A percentile compares a stretch with the other conserved stretches of the same genome.
These are phyloP conservation scores for Oostethus manadensis DNA, from an alignment of 2,113 vertebrate species.

Conservation along the genomic window DNA sequence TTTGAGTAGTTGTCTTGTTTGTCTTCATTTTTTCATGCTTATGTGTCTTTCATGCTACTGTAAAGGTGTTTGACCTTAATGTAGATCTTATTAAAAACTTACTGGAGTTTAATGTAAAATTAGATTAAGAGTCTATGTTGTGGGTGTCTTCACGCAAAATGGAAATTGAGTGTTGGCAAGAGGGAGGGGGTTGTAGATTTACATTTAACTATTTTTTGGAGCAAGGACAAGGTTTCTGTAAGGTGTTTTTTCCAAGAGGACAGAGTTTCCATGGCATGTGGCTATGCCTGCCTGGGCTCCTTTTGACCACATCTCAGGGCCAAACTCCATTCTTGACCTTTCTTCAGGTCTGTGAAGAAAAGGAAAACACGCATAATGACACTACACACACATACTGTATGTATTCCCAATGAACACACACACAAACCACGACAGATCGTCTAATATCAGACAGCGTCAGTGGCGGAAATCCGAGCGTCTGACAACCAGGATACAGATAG, in stretches of 20 bases:
- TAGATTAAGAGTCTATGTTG: constrained; percentile 21
- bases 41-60: constrained; percentile 24
- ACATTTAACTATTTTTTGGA: constrained; percentile 66
- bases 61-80: constrained; percentile 11
- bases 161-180: constrained; percentile 17
- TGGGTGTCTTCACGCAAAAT: constrained; percentile 22
- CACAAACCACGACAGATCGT: constrained; percentile 47
- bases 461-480: constrained; percentile 63
- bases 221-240: constrained; percentile 49
- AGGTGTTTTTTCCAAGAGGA: constrained; percentile 52
- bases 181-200: constrained; percentile 45
- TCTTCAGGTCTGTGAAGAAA: constrained; percentile 40
- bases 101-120: constrained; percentile 20
- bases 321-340: constrained; percentile 59
- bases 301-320: constrained; percentile 57
- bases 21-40: constrained; percentile 24
- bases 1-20: constrained; percentile 33
- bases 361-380: constrained; percentile 42
- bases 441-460: constrained; percentile 62
- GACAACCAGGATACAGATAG: constrained; percentile 69
- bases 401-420: constrained; percentile 13
- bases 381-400: constrained; percentile 21
- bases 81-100: constrained; percentile 53
- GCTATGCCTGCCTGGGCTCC: constrained; percentile 54
- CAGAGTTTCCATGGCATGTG: constrained; percentile 46